A percentile compares a stretch with the other conserved stretches of the same genome.
Conservation (phyloP, 2,113 vertebrate species). For the Numida meleagris region DNA sequence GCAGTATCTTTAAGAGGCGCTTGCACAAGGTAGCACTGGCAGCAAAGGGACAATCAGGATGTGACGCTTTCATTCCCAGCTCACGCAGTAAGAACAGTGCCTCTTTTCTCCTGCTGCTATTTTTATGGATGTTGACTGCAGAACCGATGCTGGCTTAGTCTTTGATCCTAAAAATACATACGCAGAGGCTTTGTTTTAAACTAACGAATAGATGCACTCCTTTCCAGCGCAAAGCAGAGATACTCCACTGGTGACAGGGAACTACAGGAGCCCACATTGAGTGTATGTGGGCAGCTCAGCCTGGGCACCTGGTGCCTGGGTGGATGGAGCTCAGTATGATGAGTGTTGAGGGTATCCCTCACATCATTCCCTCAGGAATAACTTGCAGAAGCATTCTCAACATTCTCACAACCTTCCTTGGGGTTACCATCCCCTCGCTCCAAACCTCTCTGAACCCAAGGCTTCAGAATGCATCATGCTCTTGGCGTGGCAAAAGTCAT, state of each 20-base stretch:
- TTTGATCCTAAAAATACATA: background rate
- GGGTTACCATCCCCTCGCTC: no score
- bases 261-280: accelerated
- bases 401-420: background rate
- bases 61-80: background rate
- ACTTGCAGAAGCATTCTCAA: background rate
- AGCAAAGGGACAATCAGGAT: background rate
- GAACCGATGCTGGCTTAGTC: background rate
- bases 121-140: conserved; percentile 15
- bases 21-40: background rate
- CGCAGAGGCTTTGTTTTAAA: background rate
- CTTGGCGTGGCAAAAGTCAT: background rate
- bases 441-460: background rate
- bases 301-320: background rate
- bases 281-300: background rate
- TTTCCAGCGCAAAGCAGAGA: background rate
- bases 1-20: background rate
- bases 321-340: background rate
- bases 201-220: background rate
- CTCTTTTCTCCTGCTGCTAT: background rate
- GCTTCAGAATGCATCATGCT: background rate
- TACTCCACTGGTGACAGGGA: accelerated
- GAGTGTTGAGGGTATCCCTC: background rate
- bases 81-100: accelerated
- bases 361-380: background rate